Base-by-base conservation (phyloP, 2,888 invertebrate genomes). In the Stenodema calcarata region DNA sequence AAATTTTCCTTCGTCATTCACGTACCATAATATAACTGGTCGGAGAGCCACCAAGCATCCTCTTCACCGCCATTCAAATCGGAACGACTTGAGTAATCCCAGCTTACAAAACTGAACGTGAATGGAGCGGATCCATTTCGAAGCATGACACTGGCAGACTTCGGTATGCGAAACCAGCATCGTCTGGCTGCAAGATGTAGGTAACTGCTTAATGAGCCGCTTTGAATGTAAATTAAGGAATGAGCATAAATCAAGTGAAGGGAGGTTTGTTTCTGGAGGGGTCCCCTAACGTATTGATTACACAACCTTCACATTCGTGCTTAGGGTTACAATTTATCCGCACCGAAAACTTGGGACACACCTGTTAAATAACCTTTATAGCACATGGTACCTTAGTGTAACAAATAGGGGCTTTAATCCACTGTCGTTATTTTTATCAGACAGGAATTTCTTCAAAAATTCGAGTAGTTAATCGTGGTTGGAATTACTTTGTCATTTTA, bases 221-320 rank as follows among this genome's bases (percentile, higher is more conserved):
- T 84, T 84, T 84, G 84, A 73, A 84, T 84, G 84, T 84, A 84
- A 84, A 84, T 84, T 84, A 84, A 84, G 84, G 84, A 84, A 73
- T 75, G 84, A 73, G 84, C 75, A 84, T 84, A 84, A 84, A 84
- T 84, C 84, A 84, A 35, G 73, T 28, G 69, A 41, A 42, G 82
- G 41, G 78, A 23, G 78, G 78, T 78, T 78, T 44, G 78, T 78
- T 78, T 78, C 27, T 78, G 41, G 54, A 62, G 62, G 41, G 78
- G 78, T 23, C 78, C 18, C 44, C 18, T 42, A 69, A 12, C 30
- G 82, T 82, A 82, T 82, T 69, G 82, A 82, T 82, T 82, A 82
- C 82, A 82, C 69, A 16, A 7, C 35, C 69, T 62, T 41, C 69
- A 69, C 82, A 82, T 47, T 69, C 69, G 82, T 82, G 82, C 82